Base-by-base conservation (phyloP, 2,888 invertebrate species). In the Spilosoma lubricipeda region DNA sequence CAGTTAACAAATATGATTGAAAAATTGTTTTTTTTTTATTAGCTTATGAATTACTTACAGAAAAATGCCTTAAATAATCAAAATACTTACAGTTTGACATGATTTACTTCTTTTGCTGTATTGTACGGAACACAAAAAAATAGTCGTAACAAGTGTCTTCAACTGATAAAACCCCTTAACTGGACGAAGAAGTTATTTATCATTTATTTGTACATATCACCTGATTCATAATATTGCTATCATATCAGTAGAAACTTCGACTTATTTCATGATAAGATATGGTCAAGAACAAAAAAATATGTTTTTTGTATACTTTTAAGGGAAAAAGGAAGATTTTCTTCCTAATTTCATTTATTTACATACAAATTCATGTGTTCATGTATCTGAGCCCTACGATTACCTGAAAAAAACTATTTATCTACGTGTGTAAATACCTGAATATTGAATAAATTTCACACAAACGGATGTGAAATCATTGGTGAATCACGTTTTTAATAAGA, bases 1-100 rank as follows among this genome's bases (percentile, higher is more conserved):
- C 45, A 33, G 7, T 64, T 33, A 30, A n/a, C 33, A 66, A 65
- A 65, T 18, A 18, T 1, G 20, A 39, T 39, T 0, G 36, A 65
- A 11, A 52, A 30, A 20, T 18, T 42, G 30, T 15, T 13, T 27
- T 27, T 15, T 11, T 27, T 67, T 30, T 18, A 42, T 8, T 18
- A 0, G 20, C 27, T 45, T 30, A n/a, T 27, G 9, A 67, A 45
- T 20, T n/a, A 0, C 30, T 30, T 68, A 27, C n/a, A 36, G 11
- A 36, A 68, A 27, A 5, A 56, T 8, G 27, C 11, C 8, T 63
- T 63, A 30, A 45, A 42, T 18, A 23, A 7, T 20, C 2, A 42
- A 11, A 36, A 15, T 72, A 89, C 90, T 89, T 79, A 90, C 90
- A 73, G 72, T 86, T 74, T 23, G 90, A 87, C 90, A 90, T 90